A percentile compares a stretch with the other conserved stretches of the same genome.
Evolutionary conservation across 1,140 invertebrate species (phyloP).

Genomic region (Cylas formicarius): DNA sequence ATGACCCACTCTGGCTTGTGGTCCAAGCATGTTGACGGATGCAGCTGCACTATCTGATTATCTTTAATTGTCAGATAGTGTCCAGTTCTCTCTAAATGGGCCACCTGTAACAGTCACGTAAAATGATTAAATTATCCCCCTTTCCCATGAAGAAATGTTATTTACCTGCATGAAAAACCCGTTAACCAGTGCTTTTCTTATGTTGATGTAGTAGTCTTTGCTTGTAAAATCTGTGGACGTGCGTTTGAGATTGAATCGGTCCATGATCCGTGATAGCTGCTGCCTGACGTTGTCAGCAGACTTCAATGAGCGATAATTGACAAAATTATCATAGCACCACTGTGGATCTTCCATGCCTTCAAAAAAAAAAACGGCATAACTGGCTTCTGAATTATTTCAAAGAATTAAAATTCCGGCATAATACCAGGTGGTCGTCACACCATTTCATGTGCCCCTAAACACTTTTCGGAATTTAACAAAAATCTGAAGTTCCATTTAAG

Average conservation of each 20-base stretch:
- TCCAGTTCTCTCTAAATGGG: constrained; percentile 89
- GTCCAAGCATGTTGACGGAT: constrained; percentile 97
- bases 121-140: constrained; percentile 4
- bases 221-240: constrained; percentile 98
- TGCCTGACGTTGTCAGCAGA: constrained; percentile 65
- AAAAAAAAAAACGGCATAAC: neutral
- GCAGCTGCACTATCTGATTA: constrained; percentile 97
- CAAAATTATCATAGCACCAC: constrained; percentile 99
- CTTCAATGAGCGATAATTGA: constrained; percentile 97
- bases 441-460: too few species aligned
- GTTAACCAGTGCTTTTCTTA: constrained; percentile 93
- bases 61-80: constrained; percentile 99
- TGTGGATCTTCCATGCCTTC: constrained; percentile 80
- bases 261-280: constrained; percentile 60
- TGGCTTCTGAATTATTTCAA: neutral
- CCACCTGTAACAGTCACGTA: constrained; percentile 55
- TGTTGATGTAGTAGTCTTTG: constrained; percentile 98
- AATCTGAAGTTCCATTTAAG: too few species aligned
- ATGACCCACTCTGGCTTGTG: constrained; percentile 99
- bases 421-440: too few species aligned
- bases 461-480: too few species aligned
- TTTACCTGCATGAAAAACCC: constrained; percentile 99
- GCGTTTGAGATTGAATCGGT: constrained; percentile 84
- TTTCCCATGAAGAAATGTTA: constrained; percentile 10
- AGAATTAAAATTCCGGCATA: too few species aligned